A percentile compares a stretch with the other conserved stretches of the same genome.
Evolutionary conservation across 1,140 invertebrate genomes (phyloP).

Genomic region (Planococcus citri): DNA sequence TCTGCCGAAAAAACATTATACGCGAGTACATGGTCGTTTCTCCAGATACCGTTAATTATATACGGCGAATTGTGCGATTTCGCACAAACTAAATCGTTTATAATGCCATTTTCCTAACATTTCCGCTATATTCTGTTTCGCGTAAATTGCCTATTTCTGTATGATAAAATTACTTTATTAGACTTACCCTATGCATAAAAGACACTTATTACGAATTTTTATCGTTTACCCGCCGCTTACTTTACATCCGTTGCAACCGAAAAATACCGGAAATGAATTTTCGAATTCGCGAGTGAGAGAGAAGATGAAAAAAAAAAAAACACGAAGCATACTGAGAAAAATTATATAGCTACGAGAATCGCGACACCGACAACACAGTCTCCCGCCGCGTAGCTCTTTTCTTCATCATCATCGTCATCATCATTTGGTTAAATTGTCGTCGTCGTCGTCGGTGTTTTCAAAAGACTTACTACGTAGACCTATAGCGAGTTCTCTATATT

Average conservation of each 20-base stretch:
- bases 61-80: constrained; percentile 1
- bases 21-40: not conserved
- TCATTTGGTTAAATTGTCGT: too few relatives aligned
- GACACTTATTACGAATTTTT: not conserved
- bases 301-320: too few relatives aligned
- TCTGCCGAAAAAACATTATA: not conserved
- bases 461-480: too few relatives aligned
- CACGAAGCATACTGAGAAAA: not conserved
- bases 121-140: not conserved
- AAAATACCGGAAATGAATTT: not conserved
- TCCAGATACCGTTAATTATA: constrained; percentile 7
- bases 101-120: not conserved
- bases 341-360: too few relatives aligned
- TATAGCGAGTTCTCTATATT: too few relatives aligned
- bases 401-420: too few relatives aligned
- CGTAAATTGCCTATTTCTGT: not conserved
- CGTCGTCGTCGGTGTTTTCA: too few relatives aligned
- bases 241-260: too few relatives aligned
- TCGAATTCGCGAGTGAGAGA: too few relatives aligned
- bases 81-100: constrained; percentile 2
- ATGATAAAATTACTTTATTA: constrained; percentile 1
- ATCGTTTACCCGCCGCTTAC: not conserved
- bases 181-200: not conserved
- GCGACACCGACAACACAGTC: too few relatives aligned
- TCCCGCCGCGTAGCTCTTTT: too few relatives aligned